phyloP scores from a whole-genome alignment of 2,797 vertebrate genomes.

The Scleropages formosus region DNA sequence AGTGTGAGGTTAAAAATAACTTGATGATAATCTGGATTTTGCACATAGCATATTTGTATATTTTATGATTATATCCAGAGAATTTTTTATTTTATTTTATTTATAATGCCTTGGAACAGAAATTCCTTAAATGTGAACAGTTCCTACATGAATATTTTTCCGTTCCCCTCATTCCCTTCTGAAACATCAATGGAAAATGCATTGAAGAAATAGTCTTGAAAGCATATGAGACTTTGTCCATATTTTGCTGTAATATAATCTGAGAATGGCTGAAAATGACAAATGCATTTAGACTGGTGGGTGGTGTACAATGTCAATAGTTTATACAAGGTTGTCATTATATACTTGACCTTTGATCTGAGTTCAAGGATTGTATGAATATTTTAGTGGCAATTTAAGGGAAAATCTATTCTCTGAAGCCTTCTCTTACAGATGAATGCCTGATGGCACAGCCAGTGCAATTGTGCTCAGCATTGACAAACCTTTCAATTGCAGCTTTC shows the following conservation, averaged over 20 bases:
- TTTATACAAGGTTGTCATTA: constrained; percentile 3
- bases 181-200: too few relatives aligned
- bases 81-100: too few relatives aligned
- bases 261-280: neutral
- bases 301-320: neutral
- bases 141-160: neutral
- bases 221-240: neutral
- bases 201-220: neutral
- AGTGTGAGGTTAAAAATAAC: too few relatives aligned
- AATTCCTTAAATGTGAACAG: neutral
- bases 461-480: neutral
- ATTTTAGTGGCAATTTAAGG: constrained; percentile 18
- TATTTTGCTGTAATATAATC: neutral
- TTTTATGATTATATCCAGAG: too few relatives aligned
- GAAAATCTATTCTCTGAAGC: constrained; percentile 2
- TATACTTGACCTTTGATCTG: constrained; percentile 24
- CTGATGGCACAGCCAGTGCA: neutral
- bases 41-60: too few relatives aligned
- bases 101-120: neutral
- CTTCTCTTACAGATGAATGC: neutral
- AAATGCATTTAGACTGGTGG: neutral
- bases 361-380: constrained; percentile 30
- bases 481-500: neutral
- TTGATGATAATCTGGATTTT: too few relatives aligned
- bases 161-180: too few relatives aligned